Conservation (phyloP, 92 coral and sea anemone species). For the Palythoa caribaeorum region DNA sequence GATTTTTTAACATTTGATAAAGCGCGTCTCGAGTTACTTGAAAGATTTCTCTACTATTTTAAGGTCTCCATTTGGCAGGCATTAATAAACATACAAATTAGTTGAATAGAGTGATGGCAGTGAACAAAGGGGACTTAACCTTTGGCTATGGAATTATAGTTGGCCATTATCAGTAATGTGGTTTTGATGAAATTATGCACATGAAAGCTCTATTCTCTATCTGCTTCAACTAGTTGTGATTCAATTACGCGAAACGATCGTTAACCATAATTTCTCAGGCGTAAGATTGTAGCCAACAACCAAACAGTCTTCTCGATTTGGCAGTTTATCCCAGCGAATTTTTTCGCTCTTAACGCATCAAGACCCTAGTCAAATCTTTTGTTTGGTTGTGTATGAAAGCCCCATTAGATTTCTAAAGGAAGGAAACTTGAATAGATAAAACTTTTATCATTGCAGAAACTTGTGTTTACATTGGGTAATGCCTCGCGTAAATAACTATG, state of each 20-base stretch:
- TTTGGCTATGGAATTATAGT: constrained; percentile 68
- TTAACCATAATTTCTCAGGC: constrained; percentile 54
- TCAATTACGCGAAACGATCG: constrained; percentile 81
- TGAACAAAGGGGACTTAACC: constrained; percentile 81
- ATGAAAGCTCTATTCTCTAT: constrained; percentile 60
- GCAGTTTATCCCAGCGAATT: constrained; percentile 65
- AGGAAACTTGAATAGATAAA: constrained; percentile 85
- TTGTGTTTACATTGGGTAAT: constrained; percentile 75
- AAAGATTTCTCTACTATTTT: constrained; percentile 20
- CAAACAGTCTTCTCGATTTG: constrained; percentile 45
- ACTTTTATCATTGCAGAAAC: constrained; percentile 73
- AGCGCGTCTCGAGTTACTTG: constrained; percentile 16
- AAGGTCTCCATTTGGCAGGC: constrained; percentile 42
- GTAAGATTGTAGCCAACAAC: constrained; percentile 76
- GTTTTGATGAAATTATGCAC: constrained; percentile 77
- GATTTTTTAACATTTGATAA: background rate
- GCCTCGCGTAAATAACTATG: constrained; percentile 62
- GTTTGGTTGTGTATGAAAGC: constrained; percentile 82
- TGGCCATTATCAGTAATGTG: constrained; percentile 67
- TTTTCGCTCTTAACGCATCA: constrained; percentile 57
- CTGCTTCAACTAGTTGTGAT: constrained; percentile 65
- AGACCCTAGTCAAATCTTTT: constrained; percentile 81
- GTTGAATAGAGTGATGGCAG: constrained; percentile 61
- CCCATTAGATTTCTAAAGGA: constrained; percentile 89
- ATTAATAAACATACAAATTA: constrained; percentile 73